phyloP scores from a whole-genome alignment of 92 coral and sea anemone species.

The Porites rus region DNA sequence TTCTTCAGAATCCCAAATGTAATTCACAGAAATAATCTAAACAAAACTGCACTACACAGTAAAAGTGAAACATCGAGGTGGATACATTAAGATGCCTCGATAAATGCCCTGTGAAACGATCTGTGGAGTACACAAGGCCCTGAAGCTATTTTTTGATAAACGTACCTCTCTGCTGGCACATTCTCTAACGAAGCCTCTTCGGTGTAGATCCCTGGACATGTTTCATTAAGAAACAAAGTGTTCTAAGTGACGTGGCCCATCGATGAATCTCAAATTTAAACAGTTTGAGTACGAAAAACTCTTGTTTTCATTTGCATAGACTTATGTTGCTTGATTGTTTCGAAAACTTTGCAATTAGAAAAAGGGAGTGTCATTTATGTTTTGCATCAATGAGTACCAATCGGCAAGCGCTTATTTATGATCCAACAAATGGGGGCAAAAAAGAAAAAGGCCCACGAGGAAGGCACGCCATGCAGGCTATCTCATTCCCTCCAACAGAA shows the following conservation, averaged over 20 bases:
- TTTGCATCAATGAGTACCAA: background rate
- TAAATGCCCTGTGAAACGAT: too few relatives aligned
- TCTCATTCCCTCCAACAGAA: too few relatives aligned
- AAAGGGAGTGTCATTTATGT: background rate
- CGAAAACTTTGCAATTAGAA: background rate
- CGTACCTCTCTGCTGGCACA: background rate
- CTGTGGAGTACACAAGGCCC: too few relatives aligned
- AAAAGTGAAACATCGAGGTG: too few relatives aligned
- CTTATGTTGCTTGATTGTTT: background rate
- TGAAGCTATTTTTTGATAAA: too few relatives aligned
- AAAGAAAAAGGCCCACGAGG: too few relatives aligned
- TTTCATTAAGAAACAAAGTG: background rate
- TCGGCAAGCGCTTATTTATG: background rate
- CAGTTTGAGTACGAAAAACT: background rate
- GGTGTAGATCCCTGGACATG: background rate
- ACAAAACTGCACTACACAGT: too few relatives aligned
- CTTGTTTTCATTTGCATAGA: background rate
- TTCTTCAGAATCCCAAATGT: too few relatives aligned
- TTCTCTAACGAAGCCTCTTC: background rate
- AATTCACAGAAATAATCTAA: too few relatives aligned
- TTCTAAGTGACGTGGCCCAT: background rate
- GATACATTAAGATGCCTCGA: too few relatives aligned
- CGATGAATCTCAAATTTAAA: background rate
- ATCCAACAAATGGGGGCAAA: too few relatives aligned
- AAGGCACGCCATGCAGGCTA: too few relatives aligned